Conservation (phyloP, 2,113 vertebrate genomes). For the Alectura lathami region DNA sequence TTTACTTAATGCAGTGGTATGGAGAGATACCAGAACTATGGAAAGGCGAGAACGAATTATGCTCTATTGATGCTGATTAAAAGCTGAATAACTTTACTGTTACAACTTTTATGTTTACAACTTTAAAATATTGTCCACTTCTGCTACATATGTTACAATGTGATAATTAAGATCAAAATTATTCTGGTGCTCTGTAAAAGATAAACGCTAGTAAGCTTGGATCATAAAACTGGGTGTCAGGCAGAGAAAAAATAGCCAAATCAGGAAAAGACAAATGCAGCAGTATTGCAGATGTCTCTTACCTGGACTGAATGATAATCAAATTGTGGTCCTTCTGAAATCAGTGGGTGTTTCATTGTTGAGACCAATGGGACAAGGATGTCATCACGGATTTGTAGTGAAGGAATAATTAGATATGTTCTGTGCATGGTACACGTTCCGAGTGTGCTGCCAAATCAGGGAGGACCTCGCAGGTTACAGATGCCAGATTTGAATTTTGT, state of each 20-base stretch:
- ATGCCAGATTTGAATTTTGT: conserved; percentile 22
- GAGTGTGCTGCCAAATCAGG: not conserved
- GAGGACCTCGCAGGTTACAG: not conserved
- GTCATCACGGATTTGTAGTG: not conserved
- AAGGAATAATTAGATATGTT: not conserved
- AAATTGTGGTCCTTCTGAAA: not conserved
- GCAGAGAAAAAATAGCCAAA: not conserved
- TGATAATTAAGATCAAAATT: not conserved
- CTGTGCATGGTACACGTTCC: not conserved
- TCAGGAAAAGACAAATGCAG: conserved; percentile 47
- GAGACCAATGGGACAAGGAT: not conserved
- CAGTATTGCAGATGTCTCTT: conserved; percentile 60
- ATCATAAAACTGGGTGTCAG: not conserved
- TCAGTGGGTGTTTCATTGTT: not conserved
- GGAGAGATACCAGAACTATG: not conserved
- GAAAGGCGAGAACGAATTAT: not conserved
- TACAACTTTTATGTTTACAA: conserved; percentile 15
- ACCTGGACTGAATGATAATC: conserved; percentile 56
- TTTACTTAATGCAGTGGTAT: not conserved
- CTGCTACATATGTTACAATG: not conserved
- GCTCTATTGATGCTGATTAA: not conserved
- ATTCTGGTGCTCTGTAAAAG: not conserved
- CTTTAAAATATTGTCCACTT: not conserved
- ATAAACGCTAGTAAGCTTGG: not conserved
- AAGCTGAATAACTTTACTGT: not conserved